Conservation (phyloP, 2,113 vertebrate species). For the Oreochromis aureus region DNA sequence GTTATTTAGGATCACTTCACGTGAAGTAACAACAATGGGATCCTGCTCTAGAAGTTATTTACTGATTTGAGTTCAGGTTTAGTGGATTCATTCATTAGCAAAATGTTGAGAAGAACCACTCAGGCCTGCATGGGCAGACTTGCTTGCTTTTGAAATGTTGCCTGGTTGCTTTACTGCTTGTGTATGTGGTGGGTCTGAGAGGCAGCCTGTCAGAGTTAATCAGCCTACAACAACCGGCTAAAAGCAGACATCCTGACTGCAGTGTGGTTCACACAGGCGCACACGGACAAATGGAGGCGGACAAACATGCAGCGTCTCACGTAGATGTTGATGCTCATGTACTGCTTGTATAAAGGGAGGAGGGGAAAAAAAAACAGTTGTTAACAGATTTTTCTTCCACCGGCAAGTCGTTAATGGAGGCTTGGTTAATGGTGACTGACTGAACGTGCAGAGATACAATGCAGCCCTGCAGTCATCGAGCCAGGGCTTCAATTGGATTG, state of each 20-base stretch:
- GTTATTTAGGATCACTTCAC: not conserved
- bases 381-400: conserved; percentile 35
- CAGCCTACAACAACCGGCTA: conserved; percentile 56
- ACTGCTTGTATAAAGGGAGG: not conserved
- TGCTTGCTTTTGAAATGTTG: conserved; percentile 17
- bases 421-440: conserved; percentile 27
- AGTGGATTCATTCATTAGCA: not conserved
- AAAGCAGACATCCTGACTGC: conserved; percentile 66
- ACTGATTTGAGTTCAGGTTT: not conserved
- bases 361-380: not conserved
- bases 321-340: not conserved
- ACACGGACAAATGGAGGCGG: not conserved
- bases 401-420: conserved; percentile 14
- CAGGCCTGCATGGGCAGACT: not conserved
- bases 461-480: not conserved
- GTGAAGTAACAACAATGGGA: not conserved
- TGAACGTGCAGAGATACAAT: conserved; percentile 18
- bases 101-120: not conserved
- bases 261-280: conserved; percentile 6
- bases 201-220: conserved; percentile 72
- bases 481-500: not conserved
- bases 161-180: conserved; percentile 49
- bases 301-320: conserved; percentile 1
- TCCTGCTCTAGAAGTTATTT: not conserved
- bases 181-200: conserved; percentile 63